Evolutionary conservation across 2,888 invertebrate species (phyloP).

Genomic region (Chloromyia formosa): DNA sequence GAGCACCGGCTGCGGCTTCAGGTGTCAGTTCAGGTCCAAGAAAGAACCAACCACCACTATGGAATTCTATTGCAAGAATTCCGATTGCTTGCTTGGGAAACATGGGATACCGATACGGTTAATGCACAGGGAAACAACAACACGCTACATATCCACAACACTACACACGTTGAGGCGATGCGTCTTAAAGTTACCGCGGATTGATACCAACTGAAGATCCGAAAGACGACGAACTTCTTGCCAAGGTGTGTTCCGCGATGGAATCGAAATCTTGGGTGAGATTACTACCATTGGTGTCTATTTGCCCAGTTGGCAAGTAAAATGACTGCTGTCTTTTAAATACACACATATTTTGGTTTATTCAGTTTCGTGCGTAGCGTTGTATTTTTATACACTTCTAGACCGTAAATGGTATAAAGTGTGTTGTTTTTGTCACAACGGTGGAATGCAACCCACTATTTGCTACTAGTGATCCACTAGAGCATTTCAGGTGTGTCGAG

Average conservation of each 20-base stretch:
- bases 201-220: constrained; percentile 41
- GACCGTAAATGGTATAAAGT: too few relatives aligned
- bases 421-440: too few relatives aligned
- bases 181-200: constrained; percentile 46
- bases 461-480: too few relatives aligned
- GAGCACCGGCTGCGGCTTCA: constrained; percentile 19
- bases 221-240: constrained; percentile 16
- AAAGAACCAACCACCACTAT: constrained; percentile 24
- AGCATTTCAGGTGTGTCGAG: too few relatives aligned
- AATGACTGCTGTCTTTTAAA: too few relatives aligned
- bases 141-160: not conserved
- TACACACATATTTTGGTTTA: too few relatives aligned
- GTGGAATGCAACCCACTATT: too few relatives aligned
- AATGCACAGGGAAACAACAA: constrained; percentile 8
- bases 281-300: constrained; percentile 19
- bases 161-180: not conserved
- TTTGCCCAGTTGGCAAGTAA: constrained; percentile 23
- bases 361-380: too few relatives aligned
- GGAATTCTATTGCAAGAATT: constrained; percentile 21
- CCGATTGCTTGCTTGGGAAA: not conserved
- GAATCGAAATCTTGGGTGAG: constrained; percentile 30
- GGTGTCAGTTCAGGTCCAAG: constrained; percentile 4
- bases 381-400: too few relatives aligned
- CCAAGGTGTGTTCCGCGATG: constrained; percentile 22
- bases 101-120: constrained; percentile 12